Evolutionary conservation across 2,888 invertebrate genomes (phyloP), one percentile per base, ranked within the genome.

Genomic region (Ophonus ardosiacus): DNA sequence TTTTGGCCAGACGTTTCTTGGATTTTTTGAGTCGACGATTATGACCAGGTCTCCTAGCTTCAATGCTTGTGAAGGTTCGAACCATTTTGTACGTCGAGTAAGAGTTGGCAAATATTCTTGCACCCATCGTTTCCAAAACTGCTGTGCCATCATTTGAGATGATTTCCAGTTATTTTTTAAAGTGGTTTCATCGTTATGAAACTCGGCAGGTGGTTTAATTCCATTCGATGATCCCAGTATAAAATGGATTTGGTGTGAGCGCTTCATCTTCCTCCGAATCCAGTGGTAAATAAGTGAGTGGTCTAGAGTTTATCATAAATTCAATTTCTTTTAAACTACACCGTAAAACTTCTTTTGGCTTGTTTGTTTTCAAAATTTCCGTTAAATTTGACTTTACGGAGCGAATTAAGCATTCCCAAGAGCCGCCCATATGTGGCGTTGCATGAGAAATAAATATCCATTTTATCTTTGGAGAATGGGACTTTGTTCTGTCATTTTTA

Each of bases 361-460:
- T 82, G 8, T 86, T 18, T 43, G 38, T 86, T 3, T 86, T 86
- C 7, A 87, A 43, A 7, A 86, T 79, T 8, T 80, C 80, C 1
- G 63, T 68, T 4, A 89, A 51, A 0, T 88, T 86, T 0, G 43
- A 85, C 65, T 87, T 87, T 7, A 87, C 78, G 6, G 87, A 56
- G 0, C 87, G 79, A 0, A 88, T 85, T 6, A 88, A 76, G 1
- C 87, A 82, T 82, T 88, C 88, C 88, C 88, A 88, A 21, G 86
- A 81, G 0, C 88, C 88, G 5, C 81, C 87, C 76, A 86, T 86
- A 61, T 87, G 87, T 1, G 87, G 87, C 7, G 87, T 78, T 0
- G 86, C 86, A 15, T 87, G 88, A 1, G 87, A 87, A 21, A 86
- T 88, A 65, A 88, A 88, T 5, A 85, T 82, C 88, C 87, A 87